Percentiles rank a stretch among this genome's conserved stretches.
These are phyloP conservation scores for Alosa sapidissima DNA, from an alignment of 2,797 vertebrate species.

Conservation along the genomic window DNA sequence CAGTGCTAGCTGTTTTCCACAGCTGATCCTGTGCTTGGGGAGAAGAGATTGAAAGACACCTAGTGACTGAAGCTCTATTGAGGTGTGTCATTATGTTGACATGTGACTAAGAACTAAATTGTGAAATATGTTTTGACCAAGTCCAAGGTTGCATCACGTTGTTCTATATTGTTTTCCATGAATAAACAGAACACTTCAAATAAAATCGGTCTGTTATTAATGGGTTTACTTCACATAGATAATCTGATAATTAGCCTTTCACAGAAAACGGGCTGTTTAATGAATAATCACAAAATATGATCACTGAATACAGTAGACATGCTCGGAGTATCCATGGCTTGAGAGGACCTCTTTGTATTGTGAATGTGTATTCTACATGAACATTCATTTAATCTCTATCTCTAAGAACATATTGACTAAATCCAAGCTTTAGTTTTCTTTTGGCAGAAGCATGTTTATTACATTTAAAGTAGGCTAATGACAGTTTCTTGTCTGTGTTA, in stretches of 20 bases:
- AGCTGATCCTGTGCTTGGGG: not conserved
- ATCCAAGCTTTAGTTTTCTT: not conserved
- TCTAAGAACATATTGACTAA: not conserved
- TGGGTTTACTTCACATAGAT: not conserved
- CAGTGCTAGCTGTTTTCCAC: not conserved
- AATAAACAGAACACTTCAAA: not conserved
- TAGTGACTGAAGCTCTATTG: not conserved
- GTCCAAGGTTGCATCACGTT: not conserved
- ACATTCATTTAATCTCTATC: too few relatives aligned
- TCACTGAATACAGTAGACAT: not conserved
- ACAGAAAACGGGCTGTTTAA: not conserved
- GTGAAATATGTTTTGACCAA: constrained; percentile 33
- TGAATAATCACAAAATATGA: not conserved
- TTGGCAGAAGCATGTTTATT: not conserved
- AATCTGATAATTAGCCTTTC: not conserved
- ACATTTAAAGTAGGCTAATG: not conserved
- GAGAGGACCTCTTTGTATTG: not conserved
- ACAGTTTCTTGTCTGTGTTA: not conserved
- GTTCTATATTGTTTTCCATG: not conserved
- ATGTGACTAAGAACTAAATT: not conserved
- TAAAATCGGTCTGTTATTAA: not conserved
- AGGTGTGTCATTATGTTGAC: not conserved
- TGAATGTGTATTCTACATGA: not conserved
- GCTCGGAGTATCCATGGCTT: not conserved
- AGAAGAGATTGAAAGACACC: not conserved